Base-by-base conservation (phyloP, 2,888 invertebrate genomes). In the Eutolmus rufibarbis region DNA sequence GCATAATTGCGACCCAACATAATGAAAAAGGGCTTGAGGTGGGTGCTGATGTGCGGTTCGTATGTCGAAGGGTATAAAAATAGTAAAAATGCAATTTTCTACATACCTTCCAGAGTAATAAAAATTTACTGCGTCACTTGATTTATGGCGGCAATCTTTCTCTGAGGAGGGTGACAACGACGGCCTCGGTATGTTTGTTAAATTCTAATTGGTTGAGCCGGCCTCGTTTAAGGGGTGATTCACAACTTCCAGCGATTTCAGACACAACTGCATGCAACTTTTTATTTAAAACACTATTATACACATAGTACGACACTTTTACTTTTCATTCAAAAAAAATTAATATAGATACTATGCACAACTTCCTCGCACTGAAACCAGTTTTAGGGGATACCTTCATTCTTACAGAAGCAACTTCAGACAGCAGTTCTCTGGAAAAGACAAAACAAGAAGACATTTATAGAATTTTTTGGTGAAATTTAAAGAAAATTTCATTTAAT, bases 51-150 rank as follows among this genome's bases (percentile, higher is more conserved):
- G n/a, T 34, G 28, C 16, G 74, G 74, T 14, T 37, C 12, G 40
- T 12, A 40, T 40, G 12, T 12, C 12, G 9, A 40, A 40, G 40
- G 40, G 12, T 40, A 40, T 40, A 9, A 40, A 40, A n/a, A 51
- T 87, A 77, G 82, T 87, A 84, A 87, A 87, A 87, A 82, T 84
- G 82, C 84, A 87, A 87, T 87, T 78, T 51, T 87, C 51, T 77
- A 87, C 87, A 87, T 87, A 87, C 87, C 87, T 87, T 23, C 37
- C n/a, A 19, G 1, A 16, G 87, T 77, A 77, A 84, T 78, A 85
- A 85, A 40, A 85, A 86, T 86, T 86, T 40, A 79, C 78, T 86
- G 78, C 79, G 28, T 46, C 43, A 74, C 46, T 74, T 85, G 74
- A 85, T 85, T 85, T 85, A 85, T 85, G 85, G 46, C 34, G 85